These are phyloP conservation scores for Regulus satrapa DNA, from an alignment of 2,113 vertebrate species.

Conservation along the genomic window DNA sequence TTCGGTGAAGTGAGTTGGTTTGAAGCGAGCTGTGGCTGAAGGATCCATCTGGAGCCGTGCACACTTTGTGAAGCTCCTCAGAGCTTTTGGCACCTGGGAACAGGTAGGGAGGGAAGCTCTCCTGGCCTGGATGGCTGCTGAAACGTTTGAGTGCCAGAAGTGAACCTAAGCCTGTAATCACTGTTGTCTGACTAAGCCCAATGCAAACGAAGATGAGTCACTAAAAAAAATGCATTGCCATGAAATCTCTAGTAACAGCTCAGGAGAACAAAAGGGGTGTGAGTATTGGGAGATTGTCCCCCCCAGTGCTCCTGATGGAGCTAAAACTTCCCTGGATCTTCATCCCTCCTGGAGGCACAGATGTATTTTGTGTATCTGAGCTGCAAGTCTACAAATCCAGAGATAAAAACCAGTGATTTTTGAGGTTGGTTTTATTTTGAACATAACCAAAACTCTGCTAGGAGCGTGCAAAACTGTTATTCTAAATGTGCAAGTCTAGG, in stretches of 20 bases:
- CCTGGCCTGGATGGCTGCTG: not conserved
- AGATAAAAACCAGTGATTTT: too few relatives aligned
- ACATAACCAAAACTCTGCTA: not conserved
- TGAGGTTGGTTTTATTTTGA: not conserved
- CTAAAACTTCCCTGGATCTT: not conserved
- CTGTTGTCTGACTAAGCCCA: not conserved
- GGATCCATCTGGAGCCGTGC: fast-evolving
- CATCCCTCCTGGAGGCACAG: fast-evolving
- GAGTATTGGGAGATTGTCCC: not conserved
- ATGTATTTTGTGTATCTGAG: not conserved
- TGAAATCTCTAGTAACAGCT: not conserved
- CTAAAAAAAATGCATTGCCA: not conserved
- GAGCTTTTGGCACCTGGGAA: not conserved
- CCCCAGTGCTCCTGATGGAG: fast-evolving
- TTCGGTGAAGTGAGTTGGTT: fast-evolving
- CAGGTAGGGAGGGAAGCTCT: not conserved
- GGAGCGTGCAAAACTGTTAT: fast-evolving
- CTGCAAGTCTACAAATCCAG: too few relatives aligned
- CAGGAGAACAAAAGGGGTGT: not conserved
- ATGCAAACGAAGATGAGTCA: slow-evolving; percentile 42
- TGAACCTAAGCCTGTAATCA: not conserved
- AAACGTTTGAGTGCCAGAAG: not conserved
- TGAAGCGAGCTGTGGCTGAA: fast-evolving
- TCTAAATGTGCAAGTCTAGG: not conserved
- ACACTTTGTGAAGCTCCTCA: fast-evolving